Evolutionary conservation across 2,113 vertebrate genomes (phyloP), one percentile per base, ranked within the genome.

Genomic region (Leucoraja erinaceus): DNA sequence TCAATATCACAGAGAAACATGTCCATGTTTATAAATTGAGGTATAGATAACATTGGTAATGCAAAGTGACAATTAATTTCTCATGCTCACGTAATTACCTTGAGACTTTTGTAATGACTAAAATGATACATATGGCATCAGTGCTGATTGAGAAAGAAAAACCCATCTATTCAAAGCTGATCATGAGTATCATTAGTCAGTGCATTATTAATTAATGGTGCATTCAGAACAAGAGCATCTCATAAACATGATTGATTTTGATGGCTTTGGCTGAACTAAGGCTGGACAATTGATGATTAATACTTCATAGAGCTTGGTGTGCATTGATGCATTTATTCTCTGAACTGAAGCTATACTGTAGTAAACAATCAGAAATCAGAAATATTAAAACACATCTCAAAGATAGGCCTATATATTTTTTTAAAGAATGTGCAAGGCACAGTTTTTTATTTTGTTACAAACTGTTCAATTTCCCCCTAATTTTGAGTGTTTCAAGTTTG

Each of bases 171-270:
- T 47, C 68, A 25, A 72, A 47, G 66, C 16, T 91, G 90, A 38
- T 88, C 66, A 91, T 47, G 70, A 91, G 66, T 31, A 70, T 91
- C 38, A 74, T 72, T 91, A 91, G 59, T 63, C 83, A 88, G 38
- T 72, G 90, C 68, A 91, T 72, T 91, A 91, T 70, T 91, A 72
- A 91, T 70, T 70, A 91, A 91, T 38, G 90, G 33, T 91, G 90
- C 90, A 91, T 47, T 20, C 31, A 91, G 68, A 91, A 72, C 83
- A 88, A 47, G 68, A 88, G 63, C 6, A 61, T 31, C 83, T 88
- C 90, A 47, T 91, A 91, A 91, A 70, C 25, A 54, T 91, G 68
- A 91, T 91, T 72, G 72, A 91, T 91, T 91, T 91, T 72, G 90
- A 72, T 91, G 38, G 90, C 18, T 91, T 91, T 91, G 90, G 90